A percentile compares a stretch with the other conserved stretches of the same genome.
phyloP scores from a whole-genome alignment of 2,113 vertebrate species.

The Polypterus senegalus region DNA sequence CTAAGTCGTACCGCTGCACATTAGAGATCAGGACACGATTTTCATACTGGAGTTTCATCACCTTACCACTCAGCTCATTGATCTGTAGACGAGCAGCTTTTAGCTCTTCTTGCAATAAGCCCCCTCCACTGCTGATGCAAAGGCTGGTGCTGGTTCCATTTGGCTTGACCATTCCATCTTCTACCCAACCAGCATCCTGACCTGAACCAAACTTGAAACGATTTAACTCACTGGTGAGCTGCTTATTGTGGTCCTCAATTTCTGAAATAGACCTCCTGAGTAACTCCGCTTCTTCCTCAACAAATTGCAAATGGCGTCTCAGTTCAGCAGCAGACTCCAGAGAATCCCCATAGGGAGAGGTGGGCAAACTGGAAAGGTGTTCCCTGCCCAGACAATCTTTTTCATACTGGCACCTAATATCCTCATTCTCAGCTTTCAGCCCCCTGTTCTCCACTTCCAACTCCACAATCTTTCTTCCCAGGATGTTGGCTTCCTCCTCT shows the following conservation, averaged over 20 bases:
- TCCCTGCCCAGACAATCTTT: constrained; percentile 72
- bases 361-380: constrained; percentile 74
- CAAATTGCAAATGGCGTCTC: constrained; percentile 85
- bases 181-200: constrained; percentile 41
- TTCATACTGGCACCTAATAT: constrained; percentile 81
- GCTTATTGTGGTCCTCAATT: constrained; percentile 90
- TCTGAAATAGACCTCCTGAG: constrained; percentile 84
- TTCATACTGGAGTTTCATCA: constrained; percentile 92
- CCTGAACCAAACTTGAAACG: constrained; percentile 79
- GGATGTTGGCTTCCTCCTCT: constrained; percentile 92
- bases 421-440: constrained; percentile 87
- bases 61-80: constrained; percentile 79
- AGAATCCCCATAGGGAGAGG: constrained; percentile 74
- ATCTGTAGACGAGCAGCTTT: constrained; percentile 77
- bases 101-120: constrained; percentile 75
- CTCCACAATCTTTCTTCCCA: constrained; percentile 93
- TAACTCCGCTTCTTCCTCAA: constrained; percentile 91
- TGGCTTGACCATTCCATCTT: constrained; percentile 35
- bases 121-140: constrained; percentile 12
- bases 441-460: constrained; percentile 94
- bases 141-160: constrained; percentile 15
- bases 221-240: constrained; percentile 80
- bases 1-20: constrained; percentile 77
- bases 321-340: constrained; percentile 77
- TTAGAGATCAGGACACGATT: constrained; percentile 86